phyloP scores from a whole-genome alignment of 1,140 invertebrate genomes.

The Anoplolepis gracilipes region DNA sequence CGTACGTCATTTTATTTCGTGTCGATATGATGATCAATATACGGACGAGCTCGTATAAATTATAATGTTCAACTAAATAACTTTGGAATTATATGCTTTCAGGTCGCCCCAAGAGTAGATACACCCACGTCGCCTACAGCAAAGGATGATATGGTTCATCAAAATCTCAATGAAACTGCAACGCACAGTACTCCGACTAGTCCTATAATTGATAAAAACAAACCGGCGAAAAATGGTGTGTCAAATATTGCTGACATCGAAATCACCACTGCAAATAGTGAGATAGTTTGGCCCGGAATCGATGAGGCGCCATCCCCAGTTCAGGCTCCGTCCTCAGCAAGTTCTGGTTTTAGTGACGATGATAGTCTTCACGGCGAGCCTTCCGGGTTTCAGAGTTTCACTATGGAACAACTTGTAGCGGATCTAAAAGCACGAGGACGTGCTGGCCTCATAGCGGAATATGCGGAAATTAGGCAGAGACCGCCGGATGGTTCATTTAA shows the following conservation, averaged over 20 bases:
- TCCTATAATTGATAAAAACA: slow-evolving; percentile 81
- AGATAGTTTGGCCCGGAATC: slow-evolving; percentile 79
- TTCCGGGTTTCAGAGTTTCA: slow-evolving; percentile 87
- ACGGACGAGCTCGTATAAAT: not conserved
- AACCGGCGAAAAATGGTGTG: slow-evolving; percentile 79
- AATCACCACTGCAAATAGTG: slow-evolving; percentile 81
- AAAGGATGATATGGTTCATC: slow-evolving; percentile 75
- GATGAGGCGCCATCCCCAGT: slow-evolving; percentile 87
- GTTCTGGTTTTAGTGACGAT: slow-evolving; percentile 95
- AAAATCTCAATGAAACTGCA: slow-evolving; percentile 78
- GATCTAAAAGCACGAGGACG: slow-evolving; percentile 91
- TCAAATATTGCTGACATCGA: slow-evolving; percentile 81
- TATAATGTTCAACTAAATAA: too few relatives aligned
- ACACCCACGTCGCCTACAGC: slow-evolving; percentile 81
- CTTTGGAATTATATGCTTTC: not conserved
- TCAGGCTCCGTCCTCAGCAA: slow-evolving; percentile 91
- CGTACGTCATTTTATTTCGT: not conserved
- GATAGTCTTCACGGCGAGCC: slow-evolving; percentile 92
- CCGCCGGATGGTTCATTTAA: slow-evolving; percentile 94
- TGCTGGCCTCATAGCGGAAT: slow-evolving; percentile 93
- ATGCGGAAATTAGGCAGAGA: slow-evolving; percentile 93
- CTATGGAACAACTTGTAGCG: slow-evolving; percentile 92
- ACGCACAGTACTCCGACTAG: slow-evolving; percentile 80
- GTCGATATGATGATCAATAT: too few relatives aligned
- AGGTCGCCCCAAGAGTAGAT: slow-evolving; percentile 83